These are phyloP conservation scores for Ferdinandea cuprea DNA, from an alignment of 2,888 invertebrate species.

Conservation along the genomic window DNA sequence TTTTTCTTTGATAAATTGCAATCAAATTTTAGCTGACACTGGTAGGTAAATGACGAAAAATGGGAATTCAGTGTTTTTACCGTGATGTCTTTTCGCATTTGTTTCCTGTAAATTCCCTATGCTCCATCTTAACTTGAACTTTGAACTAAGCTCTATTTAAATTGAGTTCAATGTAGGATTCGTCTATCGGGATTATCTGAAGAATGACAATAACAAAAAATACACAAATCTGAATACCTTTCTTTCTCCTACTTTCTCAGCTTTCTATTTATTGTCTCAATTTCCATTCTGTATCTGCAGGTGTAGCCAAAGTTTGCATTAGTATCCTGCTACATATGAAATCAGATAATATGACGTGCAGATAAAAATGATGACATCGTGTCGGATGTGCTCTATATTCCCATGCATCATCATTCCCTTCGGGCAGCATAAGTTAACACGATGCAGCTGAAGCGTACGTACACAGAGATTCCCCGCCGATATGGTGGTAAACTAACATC, in stretches of 20 bases:
- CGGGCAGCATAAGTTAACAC: slow-evolving; percentile 58
- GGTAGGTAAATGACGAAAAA: not conserved
- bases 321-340: slow-evolving; percentile 58
- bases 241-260: not conserved
- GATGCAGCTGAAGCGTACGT: slow-evolving; percentile 31
- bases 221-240: not conserved
- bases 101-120: slow-evolving; percentile 3
- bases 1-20: slow-evolving; percentile 30
- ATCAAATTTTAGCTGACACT: slow-evolving; percentile 34
- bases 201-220: not conserved
- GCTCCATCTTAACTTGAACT: slow-evolving; percentile 28
- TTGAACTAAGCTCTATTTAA: slow-evolving; percentile 31
- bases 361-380: slow-evolving; percentile 69
- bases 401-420: slow-evolving; percentile 45
- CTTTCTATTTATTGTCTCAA: slow-evolving; percentile 29
- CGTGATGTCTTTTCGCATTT: slow-evolving; percentile 5
- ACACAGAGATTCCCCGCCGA: slow-evolving; percentile 28
- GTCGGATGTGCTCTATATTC: slow-evolving; percentile 60
- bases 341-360: slow-evolving; percentile 64
- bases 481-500: slow-evolving; percentile 37
- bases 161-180: slow-evolving; percentile 15
- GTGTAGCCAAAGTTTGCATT: slow-evolving; percentile 49
- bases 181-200: slow-evolving; percentile 12
- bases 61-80: not conserved
- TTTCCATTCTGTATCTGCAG: slow-evolving; percentile 26